These are phyloP conservation scores for Sinopyrophorus schimmeli DNA, from an alignment of 2,888 invertebrate species.

Conservation along the genomic window DNA sequence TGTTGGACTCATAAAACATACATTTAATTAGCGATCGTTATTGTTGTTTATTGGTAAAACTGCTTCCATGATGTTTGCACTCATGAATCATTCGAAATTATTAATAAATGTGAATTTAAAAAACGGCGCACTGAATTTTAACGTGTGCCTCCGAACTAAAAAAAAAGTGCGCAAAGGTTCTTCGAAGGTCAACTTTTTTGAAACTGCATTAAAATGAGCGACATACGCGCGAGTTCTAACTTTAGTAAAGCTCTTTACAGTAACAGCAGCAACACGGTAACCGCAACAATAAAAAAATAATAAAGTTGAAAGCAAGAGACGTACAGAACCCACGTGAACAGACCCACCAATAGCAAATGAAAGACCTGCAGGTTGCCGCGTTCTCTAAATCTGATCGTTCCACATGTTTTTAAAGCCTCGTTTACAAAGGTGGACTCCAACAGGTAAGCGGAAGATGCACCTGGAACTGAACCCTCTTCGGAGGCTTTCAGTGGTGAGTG, in stretches of 20 bases:
- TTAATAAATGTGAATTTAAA: too few species aligned
- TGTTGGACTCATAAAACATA: too few species aligned
- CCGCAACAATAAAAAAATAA: slow-evolving; percentile 41
- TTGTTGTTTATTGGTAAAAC: too few species aligned
- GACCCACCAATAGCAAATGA: slow-evolving; percentile 35
- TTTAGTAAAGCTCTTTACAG: neutral
- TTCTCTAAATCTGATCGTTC: slow-evolving; percentile 34
- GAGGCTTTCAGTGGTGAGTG: slow-evolving; percentile 11
- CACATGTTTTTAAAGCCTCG: slow-evolving; percentile 33
- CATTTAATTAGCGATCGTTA: too few species aligned
- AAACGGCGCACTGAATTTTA: too few species aligned
- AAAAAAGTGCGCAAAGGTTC: too few species aligned
- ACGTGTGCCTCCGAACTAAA: too few species aligned
- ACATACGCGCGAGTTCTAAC: slow-evolving; percentile 1
- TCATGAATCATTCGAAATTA: too few species aligned
- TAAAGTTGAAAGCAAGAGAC: slow-evolving; percentile 40
- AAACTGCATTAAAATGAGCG: too few species aligned
- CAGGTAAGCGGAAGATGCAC: slow-evolving; percentile 16
- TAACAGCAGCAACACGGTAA: slow-evolving; percentile 17
- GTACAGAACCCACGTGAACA: slow-evolving; percentile 40
- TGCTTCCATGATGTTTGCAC: too few species aligned
- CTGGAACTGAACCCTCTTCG: slow-evolving; percentile 1
- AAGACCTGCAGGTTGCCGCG: slow-evolving; percentile 30
- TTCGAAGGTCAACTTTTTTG: too few species aligned
- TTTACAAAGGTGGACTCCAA: slow-evolving; percentile 27